Evolutionary conservation across 2,797 vertebrate genomes (phyloP), one percentile per base, ranked within the genome.

Genomic region (Setipinna tenuifilis): DNA sequence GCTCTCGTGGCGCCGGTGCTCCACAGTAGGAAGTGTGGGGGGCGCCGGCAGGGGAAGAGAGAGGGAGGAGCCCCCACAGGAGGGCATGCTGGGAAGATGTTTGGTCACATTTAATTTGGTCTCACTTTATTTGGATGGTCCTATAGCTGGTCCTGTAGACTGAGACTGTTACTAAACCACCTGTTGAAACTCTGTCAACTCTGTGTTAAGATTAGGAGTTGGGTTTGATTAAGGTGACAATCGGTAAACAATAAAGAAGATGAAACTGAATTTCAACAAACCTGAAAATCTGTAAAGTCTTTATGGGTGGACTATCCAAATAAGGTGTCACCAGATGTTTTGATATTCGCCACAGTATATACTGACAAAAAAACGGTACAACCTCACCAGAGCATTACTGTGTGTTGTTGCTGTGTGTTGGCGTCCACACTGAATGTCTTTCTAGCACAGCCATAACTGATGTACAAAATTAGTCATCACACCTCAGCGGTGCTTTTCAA

Each of bases 21-120:
- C 93, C 93, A 89, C 94, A 96, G 91, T 96, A 93, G 96, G 82
- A 81, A n/a, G 21, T 81, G 46, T 21, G 48, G 86, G 57, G 81
- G 85, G 62, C 7, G 50, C 28, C 25, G 16, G 28, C 35, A 14
- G 54, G 28, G 84, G 81, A 83, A 54, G 50, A 9, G 7, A 54
- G 50, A 54, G 50, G 14, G 50, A 54, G 14, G 50, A 14, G 50
- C 35, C 35, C 35, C 35, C 35, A 41, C 9, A 54, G 50, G 0
- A 14, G 16, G 28, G 28, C 28, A 35, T 35, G 68, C 68, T 75
- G 68, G 68, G 68, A 75, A 41, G 68, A 75, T 75, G 7, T 9
- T 54, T 54, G 50, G 50, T 54, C 50, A 54, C 50, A 54, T 1
- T 54, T 3, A 3, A 54, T 9, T 3, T 54, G 50, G 50, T 54